These are phyloP conservation scores for Neosilurus hyrtlii DNA, from an alignment of 2,797 vertebrate species.

Conservation along the genomic window DNA sequence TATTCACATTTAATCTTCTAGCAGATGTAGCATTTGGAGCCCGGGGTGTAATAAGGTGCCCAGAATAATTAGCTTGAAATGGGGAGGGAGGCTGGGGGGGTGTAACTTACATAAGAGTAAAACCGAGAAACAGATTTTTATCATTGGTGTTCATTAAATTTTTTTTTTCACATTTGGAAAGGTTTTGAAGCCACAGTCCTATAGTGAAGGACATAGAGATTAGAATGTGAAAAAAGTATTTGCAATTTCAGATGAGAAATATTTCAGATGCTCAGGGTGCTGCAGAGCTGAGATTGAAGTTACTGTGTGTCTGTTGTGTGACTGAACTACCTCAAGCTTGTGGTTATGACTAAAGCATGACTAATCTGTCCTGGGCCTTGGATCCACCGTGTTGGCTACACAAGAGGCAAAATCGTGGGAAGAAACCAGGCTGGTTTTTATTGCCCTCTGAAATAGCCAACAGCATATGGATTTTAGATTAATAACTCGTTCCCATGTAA, in stretches of 20 bases:
- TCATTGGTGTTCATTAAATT: neutral
- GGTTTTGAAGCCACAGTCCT: neutral
- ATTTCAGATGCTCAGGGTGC: neutral
- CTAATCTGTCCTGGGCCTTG: constrained; percentile 30
- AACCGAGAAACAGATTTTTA: neutral
- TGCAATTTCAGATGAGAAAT: constrained; percentile 4
- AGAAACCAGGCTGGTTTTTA: constrained; percentile 45
- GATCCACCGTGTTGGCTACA: constrained; percentile 6
- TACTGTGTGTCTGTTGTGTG: neutral
- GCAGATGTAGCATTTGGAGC: neutral
- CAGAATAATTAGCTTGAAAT: constrained; percentile 1
- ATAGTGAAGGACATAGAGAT: neutral
- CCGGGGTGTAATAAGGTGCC: constrained; percentile 1
- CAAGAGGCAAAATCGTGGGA: constrained; percentile 41
- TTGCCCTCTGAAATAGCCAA: constrained; percentile 50
- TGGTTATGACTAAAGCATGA: constrained; percentile 17
- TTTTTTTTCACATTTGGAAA: neutral
- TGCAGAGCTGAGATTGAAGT: neutral
- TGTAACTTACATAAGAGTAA: no score
- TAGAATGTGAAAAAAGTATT: neutral
- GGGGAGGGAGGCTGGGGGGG: no score
- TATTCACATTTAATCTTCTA: constrained; percentile 16
- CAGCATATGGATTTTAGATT: constrained; percentile 52
- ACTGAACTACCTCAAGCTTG: constrained; percentile 20
- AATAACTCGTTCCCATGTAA: constrained; percentile 47